Percentiles rank a stretch among this genome's conserved stretches.
Conservation (phyloP, 2,797 vertebrate species). For the Microctenopoma steveboyesi region DNA sequence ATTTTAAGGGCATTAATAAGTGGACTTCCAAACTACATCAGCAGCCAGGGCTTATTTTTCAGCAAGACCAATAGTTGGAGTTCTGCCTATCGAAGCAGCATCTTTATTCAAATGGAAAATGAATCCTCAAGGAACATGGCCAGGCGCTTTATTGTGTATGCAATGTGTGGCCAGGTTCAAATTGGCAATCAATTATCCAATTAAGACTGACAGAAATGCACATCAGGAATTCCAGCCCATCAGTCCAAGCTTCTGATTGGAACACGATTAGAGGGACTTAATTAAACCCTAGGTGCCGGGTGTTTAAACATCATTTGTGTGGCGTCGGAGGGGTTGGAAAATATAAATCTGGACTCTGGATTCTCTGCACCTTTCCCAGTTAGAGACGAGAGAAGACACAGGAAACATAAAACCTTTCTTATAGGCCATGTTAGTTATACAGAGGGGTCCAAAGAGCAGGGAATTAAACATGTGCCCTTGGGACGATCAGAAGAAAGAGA, state of each 20-base stretch:
- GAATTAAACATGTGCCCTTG: slow-evolving; percentile 72
- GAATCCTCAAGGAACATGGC: slow-evolving; percentile 85
- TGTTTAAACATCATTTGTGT: slow-evolving; percentile 87
- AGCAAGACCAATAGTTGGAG: slow-evolving; percentile 79
- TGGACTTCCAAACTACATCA: slow-evolving; percentile 60
- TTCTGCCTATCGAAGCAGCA: slow-evolving; percentile 83
- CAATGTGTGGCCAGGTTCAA: slow-evolving; percentile 88
- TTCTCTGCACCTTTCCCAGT: slow-evolving; percentile 59
- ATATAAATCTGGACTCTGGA: slow-evolving; percentile 78
- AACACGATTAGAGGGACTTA: slow-evolving; percentile 88
- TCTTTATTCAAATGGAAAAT: slow-evolving; percentile 86
- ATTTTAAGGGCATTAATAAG: slow-evolving; percentile 68
- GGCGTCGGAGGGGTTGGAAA: slow-evolving; percentile 79
- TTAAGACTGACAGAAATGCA: slow-evolving; percentile 90
- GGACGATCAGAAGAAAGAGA: slow-evolving; percentile 75
- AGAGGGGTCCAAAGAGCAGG: slow-evolving; percentile 40
- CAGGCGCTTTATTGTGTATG: slow-evolving; percentile 87
- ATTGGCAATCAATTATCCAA: slow-evolving; percentile 91
- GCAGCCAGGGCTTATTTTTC: slow-evolving; percentile 73
- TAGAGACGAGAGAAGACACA: slow-evolving; percentile 35
- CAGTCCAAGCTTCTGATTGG: slow-evolving; percentile 86
- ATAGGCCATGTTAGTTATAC: slow-evolving; percentile 35
- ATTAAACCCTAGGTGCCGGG: slow-evolving; percentile 87
- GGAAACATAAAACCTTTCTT: slow-evolving; percentile 40
- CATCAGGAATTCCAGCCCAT: slow-evolving; percentile 88